Base-by-base conservation (phyloP, 1,140 invertebrate species). In the Trichogramma pretiosum region DNA sequence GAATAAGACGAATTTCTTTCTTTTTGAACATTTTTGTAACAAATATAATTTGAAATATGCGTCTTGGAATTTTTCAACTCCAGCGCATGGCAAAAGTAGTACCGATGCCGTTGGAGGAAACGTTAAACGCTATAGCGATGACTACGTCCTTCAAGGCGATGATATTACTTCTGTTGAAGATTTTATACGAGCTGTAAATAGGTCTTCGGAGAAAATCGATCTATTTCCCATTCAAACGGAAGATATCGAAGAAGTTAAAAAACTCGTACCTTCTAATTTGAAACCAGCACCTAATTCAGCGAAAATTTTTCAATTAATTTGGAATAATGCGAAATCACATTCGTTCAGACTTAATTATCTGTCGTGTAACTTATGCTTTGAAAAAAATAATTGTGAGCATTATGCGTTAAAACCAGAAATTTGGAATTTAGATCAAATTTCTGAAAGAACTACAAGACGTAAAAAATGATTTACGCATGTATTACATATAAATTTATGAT, bases 61-160 rank as follows among this genome's bases (percentile, higher is more conserved):
- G 23, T 21, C 43, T 3, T 36, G 21, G 2, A 45, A 65, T 49
- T 74, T 62, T 54, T 56, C 51, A 32, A 65, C 71, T 56, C 56
- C 64, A 22, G 65, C 65, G 1, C 69, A 73, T 60, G 68, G 69
- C 14, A 74, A 72, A 53, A 68, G 68, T 3, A 57, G 61, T 10
- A 61, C 66, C 32, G 65, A 72, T 64, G 68, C 66, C 22, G 54
- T 73, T 50, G 72, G 68, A 10, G 65, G 60, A 28, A 32, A 44
- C 18, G 23, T 73, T n/a, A 75, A 74, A 58, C 62, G 52, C 46
- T 59, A 58, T 35, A 60, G 57, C 17, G 60, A 69, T 50, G 50
- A 46, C 43, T 46, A 57, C 32, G 62, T 70, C 1, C 58, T 58
- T 32, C 39, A 51, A 46, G 64, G 64, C 26, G 52, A 56, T 24